Base-by-base conservation (phyloP, 2,113 vertebrate species). In the Acrocephalus kingi region DNA sequence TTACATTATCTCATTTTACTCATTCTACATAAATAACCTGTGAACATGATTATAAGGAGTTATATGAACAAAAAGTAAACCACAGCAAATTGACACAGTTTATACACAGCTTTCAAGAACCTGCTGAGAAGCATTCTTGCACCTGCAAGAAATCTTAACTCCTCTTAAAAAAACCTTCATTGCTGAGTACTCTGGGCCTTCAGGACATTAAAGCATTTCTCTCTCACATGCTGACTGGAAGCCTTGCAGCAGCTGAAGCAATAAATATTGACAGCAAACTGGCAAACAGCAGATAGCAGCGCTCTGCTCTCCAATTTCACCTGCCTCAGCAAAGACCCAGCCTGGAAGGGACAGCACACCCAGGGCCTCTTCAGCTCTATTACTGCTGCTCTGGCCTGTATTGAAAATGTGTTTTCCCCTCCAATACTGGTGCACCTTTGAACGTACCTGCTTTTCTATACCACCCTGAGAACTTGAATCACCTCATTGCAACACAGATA, bases 291-390 rank as follows among this genome's bases (percentile, higher is more conserved):
- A 98, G 96, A 98, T 96, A 96, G 95, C 96, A 97, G 90, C 20
- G 88, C 92, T 96, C 28, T 63, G 66, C 86, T 95, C 97, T 98
- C 98, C 96, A 90, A 96, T 98, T 98, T 98, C 98, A 98, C 97
- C 97, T 97, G 96, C 97, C 98, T 98, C 97, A 98, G 98, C 98
- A 98, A 90, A 97, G 97, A 39, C 46, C 95, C 89, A 95, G 97
- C 97, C 96, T 82, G 46, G 94, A 87, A 97, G 96, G 96, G 90
- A 96, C 75, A 98, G 97, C 27, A 10, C 75, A 85, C 66, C 76
- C 22, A 61, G 17, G 48, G 54, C 89, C 84, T 51, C 77, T 37
- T 59, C 74, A 56, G 71, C 73, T 81, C 16, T 5, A 23, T 20
- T 43, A 72, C 1, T 79, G 45, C 33, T 54, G 58, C 76, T 86